Base-by-base conservation (phyloP, 2,888 invertebrate species). In the Cremastobaeus sp. region DNA sequence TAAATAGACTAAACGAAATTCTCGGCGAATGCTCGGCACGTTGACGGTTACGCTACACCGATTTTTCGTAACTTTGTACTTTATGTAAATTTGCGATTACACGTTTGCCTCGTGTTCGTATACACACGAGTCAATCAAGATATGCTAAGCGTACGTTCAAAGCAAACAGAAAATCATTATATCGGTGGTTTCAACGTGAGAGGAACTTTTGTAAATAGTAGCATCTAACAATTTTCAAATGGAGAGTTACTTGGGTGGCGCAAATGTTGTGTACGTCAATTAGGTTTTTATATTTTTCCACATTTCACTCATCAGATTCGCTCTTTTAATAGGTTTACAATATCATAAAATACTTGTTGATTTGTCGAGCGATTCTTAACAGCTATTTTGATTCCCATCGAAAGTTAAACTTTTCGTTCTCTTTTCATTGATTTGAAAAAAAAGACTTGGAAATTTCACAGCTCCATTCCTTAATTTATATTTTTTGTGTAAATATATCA, bases 241-340 rank as follows among this genome's bases (percentile, higher is more conserved):
- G 48, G 72, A 55, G 55, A 54, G 74, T 72, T 70, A 45, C 55
- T 69, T 77, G 75, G 55, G 20, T 71, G 54, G 74, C 74, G 76
- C 68, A 74, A 79, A 74, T 79, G 80, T 83, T 81, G 83, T 87
- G 87, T 87, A 87, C 80, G 83, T 86, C 87, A 85, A 60, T 69
- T 39, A 85, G 85, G 87, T 87, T 87, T 86, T 84, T 86, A 86
- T 86, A 14, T 87, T 87, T 87, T 87, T 84, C 84, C 82, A 76
- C 71, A 69, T 8, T 66, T 35, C 35, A 50, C 8, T 41, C 50
- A 28, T 9, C 11, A 30, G 17, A 48, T 39, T 9, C 41, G 43
- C 17, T 2, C 11, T 34, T 11, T 9, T 12, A 12, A 34, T n/a
- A n/a, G n/a, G n/a, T n/a, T n/a, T n/a, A n/a, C n/a, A n/a, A n/a